phyloP scores from a whole-genome alignment of 2,888 invertebrate genomes.

The Pseudococcus viburni region DNA sequence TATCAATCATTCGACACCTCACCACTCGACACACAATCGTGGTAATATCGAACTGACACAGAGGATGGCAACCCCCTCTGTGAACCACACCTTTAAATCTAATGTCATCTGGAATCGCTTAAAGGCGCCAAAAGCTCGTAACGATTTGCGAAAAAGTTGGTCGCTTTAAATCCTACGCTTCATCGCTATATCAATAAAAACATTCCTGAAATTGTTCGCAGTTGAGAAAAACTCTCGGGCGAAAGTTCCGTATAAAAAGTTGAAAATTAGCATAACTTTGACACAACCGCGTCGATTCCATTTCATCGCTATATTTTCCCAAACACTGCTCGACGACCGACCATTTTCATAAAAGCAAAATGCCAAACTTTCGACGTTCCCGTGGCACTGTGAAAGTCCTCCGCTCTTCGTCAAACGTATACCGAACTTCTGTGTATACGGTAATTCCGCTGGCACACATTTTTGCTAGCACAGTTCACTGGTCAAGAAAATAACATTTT shows the following conservation, averaged over 20 bases:
- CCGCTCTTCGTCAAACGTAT: neutral
- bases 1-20: slow-evolving; percentile 25
- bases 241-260: slow-evolving; percentile 50
- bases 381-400: neutral
- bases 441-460: neutral
- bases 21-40: neutral
- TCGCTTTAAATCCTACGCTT: slow-evolving; percentile 39
- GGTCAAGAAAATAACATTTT: slow-evolving; percentile 43
- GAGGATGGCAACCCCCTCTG: neutral
- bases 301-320: slow-evolving; percentile 23
- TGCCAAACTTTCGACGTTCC: slow-evolving; percentile 27
- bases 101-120: slow-evolving; percentile 44
- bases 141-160: slow-evolving; percentile 38
- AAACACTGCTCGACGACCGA: neutral
- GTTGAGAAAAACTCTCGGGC: slow-evolving; percentile 20
- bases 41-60: too few relatives aligned
- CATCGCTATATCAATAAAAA: slow-evolving; percentile 41
- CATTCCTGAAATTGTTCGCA: slow-evolving; percentile 26
- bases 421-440: neutral
- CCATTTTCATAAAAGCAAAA: slow-evolving; percentile 37
- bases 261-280: slow-evolving; percentile 52
- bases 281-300: slow-evolving; percentile 45
- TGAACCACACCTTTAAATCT: slow-evolving; percentile 30
- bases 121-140: slow-evolving; percentile 41
- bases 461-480: slow-evolving; percentile 26